Evolutionary conservation across 2,797 vertebrate genomes (phyloP).

Genomic region (Heliangelus exortis): DNA sequence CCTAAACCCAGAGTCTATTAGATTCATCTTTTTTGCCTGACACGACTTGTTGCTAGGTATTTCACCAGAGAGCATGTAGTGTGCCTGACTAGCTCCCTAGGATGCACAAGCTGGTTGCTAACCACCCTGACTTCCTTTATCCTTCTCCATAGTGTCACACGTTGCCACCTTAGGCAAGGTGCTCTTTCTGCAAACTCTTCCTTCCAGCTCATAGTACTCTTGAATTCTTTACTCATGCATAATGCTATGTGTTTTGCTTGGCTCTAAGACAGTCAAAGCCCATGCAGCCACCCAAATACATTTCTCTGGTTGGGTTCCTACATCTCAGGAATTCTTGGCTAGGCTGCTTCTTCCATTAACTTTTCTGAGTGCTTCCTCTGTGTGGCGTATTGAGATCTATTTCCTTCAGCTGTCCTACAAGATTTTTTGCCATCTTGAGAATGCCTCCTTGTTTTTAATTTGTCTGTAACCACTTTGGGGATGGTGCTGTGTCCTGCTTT

Average conservation of each 20-base stretch:
- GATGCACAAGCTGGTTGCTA: not conserved
- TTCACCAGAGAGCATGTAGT: not conserved
- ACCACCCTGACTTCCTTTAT: not conserved
- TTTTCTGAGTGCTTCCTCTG: not conserved
- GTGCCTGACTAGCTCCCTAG: not conserved
- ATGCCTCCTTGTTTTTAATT: not conserved
- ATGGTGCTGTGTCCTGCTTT: not conserved
- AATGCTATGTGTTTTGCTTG: not conserved
- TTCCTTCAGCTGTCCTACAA: not conserved
- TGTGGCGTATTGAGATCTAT: not conserved
- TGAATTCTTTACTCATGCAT: not conserved
- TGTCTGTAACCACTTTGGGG: not conserved
- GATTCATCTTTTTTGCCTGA: not conserved
- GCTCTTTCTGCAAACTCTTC: not conserved
- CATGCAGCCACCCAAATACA: not conserved
- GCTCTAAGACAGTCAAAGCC: not conserved
- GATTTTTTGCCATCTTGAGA: not conserved
- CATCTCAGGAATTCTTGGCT: not conserved
- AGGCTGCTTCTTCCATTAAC: not conserved
- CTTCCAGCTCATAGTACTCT: not conserved
- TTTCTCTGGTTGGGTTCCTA: not conserved
- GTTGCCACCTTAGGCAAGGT: not conserved
- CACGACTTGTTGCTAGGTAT: not conserved
- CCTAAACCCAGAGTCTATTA: not conserved
- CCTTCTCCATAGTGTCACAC: not conserved